Evolutionary conservation across 1,140 invertebrate genomes (phyloP).

Genomic region (Campoletis sonorensis): DNA sequence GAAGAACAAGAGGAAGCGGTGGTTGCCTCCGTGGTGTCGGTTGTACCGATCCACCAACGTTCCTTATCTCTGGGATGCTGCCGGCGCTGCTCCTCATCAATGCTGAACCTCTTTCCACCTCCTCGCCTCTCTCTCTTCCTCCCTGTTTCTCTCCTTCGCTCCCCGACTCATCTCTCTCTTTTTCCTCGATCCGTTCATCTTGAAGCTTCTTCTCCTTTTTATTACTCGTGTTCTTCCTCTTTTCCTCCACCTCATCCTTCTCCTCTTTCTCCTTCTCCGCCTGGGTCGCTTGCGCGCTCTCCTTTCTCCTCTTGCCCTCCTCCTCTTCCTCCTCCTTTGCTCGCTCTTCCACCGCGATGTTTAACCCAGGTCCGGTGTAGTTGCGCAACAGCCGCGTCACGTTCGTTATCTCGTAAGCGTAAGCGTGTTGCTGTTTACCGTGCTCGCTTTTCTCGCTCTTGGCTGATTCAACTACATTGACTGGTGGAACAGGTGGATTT

Average conservation of each 20-base stretch:
- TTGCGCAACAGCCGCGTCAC: constrained; percentile 74
- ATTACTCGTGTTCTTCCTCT: constrained; percentile 37
- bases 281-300: not conserved
- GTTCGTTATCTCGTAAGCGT: constrained; percentile 74
- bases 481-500: constrained; percentile 56
- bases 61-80: constrained; percentile 66
- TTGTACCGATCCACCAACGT: constrained; percentile 43
- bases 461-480: constrained; percentile 64
- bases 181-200: constrained; percentile 9
- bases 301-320: constrained; percentile 46
- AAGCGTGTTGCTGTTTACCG: constrained; percentile 68
- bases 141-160: not conserved
- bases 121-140: constrained; percentile 43
- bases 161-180: not conserved
- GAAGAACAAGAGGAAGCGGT: constrained; percentile 67
- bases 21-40: constrained; percentile 53
- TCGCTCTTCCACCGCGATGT: constrained; percentile 49
- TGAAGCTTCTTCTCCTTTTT: constrained; percentile 24
- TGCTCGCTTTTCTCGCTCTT: constrained; percentile 66
- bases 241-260: constrained; percentile 11
- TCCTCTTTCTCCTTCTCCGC: not conserved
- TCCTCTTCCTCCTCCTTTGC: constrained; percentile 27
- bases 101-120: constrained; percentile 46
- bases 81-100: constrained; percentile 53
- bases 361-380: constrained; percentile 72